Evolutionary conservation across 2,888 invertebrate species (phyloP).

Genomic region (Girardia tigrina): DNA sequence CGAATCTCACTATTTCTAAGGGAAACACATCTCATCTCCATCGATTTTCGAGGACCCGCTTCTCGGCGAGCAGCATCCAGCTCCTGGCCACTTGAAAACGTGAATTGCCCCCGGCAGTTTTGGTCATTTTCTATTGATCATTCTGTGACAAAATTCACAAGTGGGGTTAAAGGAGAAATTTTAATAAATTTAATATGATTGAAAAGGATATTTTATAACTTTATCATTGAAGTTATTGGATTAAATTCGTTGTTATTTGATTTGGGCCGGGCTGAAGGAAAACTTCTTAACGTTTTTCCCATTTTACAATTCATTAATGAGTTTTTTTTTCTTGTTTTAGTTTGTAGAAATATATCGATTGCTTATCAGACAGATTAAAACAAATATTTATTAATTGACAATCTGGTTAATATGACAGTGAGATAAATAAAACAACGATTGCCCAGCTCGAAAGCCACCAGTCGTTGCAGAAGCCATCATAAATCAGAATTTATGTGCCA

Average conservation of each 20-base stretch:
- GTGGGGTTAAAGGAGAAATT: not conserved
- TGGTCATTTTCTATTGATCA: constrained; percentile 23
- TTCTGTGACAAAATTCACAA: not conserved
- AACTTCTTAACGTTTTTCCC: too few species aligned
- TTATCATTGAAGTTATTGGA: too few species aligned
- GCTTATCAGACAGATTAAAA: constrained; percentile 2
- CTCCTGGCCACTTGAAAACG: not conserved
- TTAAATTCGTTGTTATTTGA: too few species aligned
- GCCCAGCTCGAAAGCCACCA: not conserved
- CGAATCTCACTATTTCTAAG: too few species aligned
- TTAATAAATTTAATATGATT: not conserved
- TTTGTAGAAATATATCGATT: constrained; percentile 10
- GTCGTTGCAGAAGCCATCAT: constrained; percentile 3
- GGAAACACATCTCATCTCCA: too few species aligned
- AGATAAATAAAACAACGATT: constrained; percentile 12
- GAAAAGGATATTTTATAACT: too few species aligned
- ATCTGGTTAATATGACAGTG: constrained; percentile 18
- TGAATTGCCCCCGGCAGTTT: not conserved
- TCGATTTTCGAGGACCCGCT: too few species aligned
- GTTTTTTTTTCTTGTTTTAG: too few species aligned
- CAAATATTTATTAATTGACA: constrained; percentile 23
- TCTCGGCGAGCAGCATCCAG: not conserved
- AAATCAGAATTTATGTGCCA: constrained; percentile 23
- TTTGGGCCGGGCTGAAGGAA: too few species aligned
- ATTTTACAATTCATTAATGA: too few species aligned